These are phyloP conservation scores for Drosophila mettleri DNA, from an alignment of 2,888 invertebrate genomes.

Conservation along the genomic window DNA sequence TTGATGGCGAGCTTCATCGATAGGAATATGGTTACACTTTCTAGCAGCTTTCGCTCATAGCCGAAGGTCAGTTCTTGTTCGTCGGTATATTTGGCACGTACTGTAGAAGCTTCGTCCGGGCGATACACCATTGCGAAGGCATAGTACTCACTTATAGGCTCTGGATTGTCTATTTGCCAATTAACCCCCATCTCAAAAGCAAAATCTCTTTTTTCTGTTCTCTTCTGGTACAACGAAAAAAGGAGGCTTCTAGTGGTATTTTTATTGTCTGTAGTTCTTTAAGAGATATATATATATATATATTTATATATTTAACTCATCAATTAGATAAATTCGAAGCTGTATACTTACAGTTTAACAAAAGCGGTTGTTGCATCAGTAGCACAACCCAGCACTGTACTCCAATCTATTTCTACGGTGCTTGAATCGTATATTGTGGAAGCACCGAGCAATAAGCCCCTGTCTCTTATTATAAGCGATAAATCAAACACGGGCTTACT, in stretches of 20 bases:
- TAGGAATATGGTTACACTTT: slow-evolving; percentile 95
- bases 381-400: slow-evolving; percentile 95
- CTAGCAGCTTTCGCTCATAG: slow-evolving; percentile 94
- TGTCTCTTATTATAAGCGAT: slow-evolving; percentile 92
- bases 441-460: slow-evolving; percentile 96
- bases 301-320: background rate
- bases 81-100: slow-evolving; percentile 97
- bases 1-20: slow-evolving; percentile 87
- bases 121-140: slow-evolving; percentile 94
- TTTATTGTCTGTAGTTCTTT: too few species aligned
- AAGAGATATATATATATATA: background rate
- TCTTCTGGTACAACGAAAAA: slow-evolving; percentile 58
- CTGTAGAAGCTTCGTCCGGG: slow-evolving; percentile 91
- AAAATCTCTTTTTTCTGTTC: slow-evolving; percentile 45
- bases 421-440: slow-evolving; percentile 94
- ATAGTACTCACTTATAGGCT: too few species aligned
- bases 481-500: slow-evolving; percentile 91
- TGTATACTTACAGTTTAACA: slow-evolving; percentile 92
- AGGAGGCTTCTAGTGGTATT: too few species aligned
- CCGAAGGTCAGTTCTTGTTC: slow-evolving; percentile 95
- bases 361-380: slow-evolving; percentile 95
- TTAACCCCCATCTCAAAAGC: slow-evolving; percentile 57
- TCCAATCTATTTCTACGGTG: slow-evolving; percentile 93
- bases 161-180: too few species aligned
- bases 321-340: background rate